Evolutionary conservation across 1,140 invertebrate genomes (phyloP).

Genomic region (Micrasema minimum): DNA sequence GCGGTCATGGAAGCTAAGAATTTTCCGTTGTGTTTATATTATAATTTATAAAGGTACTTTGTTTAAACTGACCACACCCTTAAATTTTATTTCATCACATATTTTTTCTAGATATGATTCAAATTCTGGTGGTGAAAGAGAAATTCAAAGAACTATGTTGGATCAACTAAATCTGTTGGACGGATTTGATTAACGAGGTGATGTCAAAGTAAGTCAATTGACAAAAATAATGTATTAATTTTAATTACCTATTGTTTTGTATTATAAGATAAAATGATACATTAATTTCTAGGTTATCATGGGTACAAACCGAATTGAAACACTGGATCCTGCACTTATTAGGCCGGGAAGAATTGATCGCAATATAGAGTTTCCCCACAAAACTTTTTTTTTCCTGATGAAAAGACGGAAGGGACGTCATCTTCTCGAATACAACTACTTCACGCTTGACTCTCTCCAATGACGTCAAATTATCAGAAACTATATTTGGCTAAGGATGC

Average conservation of each 20-base stretch:
- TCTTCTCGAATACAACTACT: slow-evolving; percentile 99
- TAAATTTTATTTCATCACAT: not conserved
- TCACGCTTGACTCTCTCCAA: slow-evolving; percentile 96
- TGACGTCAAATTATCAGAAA: slow-evolving; percentile 97
- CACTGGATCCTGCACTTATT: slow-evolving; percentile 97
- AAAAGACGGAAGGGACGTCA: slow-evolving; percentile 98
- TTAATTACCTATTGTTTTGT: too few species aligned
- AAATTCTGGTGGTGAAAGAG: slow-evolving; percentile 98
- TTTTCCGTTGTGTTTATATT: not conserved
- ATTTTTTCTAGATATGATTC: slow-evolving; percentile 85
- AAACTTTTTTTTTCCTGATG: too few species aligned
- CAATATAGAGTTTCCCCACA: slow-evolving; percentile 99
- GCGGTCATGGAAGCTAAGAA: slow-evolving; percentile 69
- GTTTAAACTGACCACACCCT: not conserved
- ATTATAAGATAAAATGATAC: too few species aligned
- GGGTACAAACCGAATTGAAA: slow-evolving; percentile 99
- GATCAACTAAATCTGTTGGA: slow-evolving; percentile 99
- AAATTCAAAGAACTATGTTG: slow-evolving; percentile 99
- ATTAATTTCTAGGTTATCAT: slow-evolving; percentile 92
- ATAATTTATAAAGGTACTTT: not conserved
- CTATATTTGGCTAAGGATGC: slow-evolving; percentile 99
- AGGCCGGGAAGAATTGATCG: slow-evolving; percentile 98
- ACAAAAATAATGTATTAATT: too few species aligned
- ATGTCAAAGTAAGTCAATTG: slow-evolving; percentile 81
- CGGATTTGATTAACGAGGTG: slow-evolving; percentile 96